Base-by-base conservation (phyloP, 2,797 vertebrate species). In the Simalia tracyae region DNA sequence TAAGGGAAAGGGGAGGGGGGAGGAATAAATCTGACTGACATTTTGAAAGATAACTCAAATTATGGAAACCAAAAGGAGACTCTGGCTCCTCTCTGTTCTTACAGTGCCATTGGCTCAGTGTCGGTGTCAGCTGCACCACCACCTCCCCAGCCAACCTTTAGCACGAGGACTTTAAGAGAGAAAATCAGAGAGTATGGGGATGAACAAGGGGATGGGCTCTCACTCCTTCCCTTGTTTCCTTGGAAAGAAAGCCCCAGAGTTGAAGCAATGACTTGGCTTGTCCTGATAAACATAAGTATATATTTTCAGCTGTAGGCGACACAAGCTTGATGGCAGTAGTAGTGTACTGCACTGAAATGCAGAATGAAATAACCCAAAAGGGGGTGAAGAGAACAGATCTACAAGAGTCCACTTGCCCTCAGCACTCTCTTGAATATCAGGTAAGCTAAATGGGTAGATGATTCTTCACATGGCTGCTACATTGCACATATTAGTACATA, bases 21-120 rank as follows among this genome's bases (percentile, higher is more conserved):
- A 14, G 46, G 15, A 88, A 46, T 63, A 85, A 72, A 86, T 85
- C 54, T 22, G 14, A 5, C 19, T 90, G 84, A 84, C 85, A 90
- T 92, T 90, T 88, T 92, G 93, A 93, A 85, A 46, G 60, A 63
- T 6, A 17, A 89, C 24, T 90, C 61, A 85, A 87, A 90, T 88
- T 68, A 90, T 87, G 54, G 88, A 84, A 63, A 56, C 89, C 42
- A 92, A 92, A 92, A 85, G 91, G 88, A 90, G 86, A 92, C 72
- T 92, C 88, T 63, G 85, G 72, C 36, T 92, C 84, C 54, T 17
- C 14, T 90, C 89, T 90, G 66, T 64, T 88, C 86, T 89, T 42
- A 56, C 85, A 22, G 24, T 72, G 93, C 61, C 5, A 57, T 61
- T 93, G 93, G 88, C 93, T 91, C 76, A 26, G 36, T 17, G 36